Conservation (phyloP, 2,113 vertebrate species). For the Zapornia atra region DNA sequence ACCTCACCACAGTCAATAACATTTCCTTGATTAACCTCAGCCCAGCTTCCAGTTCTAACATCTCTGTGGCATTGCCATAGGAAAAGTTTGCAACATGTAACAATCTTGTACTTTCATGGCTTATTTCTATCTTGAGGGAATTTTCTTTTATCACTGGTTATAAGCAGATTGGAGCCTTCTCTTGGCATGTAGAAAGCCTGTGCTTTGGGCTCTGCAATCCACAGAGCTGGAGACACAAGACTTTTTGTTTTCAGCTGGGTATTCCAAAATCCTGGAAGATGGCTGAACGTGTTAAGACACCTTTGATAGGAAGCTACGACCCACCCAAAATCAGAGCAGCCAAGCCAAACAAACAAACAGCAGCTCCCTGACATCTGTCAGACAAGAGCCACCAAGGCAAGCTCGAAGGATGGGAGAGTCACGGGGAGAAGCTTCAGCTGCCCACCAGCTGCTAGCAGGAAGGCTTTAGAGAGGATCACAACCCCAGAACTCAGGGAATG, state of each 20-base stretch:
- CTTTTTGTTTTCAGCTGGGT: conserved; percentile 52
- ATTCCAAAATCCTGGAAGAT: conserved; percentile 63
- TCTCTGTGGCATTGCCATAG: background rate
- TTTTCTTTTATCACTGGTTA: conserved; percentile 6
- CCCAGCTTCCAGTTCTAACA: background rate
- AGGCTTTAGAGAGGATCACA: background rate
- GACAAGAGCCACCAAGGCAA: background rate
- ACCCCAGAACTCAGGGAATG: background rate
- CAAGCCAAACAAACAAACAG: conserved; percentile 48
- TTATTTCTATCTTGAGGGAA: background rate
- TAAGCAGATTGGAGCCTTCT: background rate
- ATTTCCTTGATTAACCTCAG: background rate
- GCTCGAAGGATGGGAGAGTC: background rate
- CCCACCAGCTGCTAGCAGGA: background rate
- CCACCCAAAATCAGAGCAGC: conserved; percentile 31
- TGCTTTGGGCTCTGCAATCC: conserved; percentile 33
- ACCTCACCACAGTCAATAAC: background rate
- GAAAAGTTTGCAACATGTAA: background rate
- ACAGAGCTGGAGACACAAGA: conserved; percentile 37
- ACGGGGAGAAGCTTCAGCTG: background rate
- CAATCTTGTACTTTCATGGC: background rate
- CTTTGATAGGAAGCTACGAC: conserved; percentile 29
- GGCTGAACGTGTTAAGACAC: conserved; percentile 56
- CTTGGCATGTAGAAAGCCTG: background rate
- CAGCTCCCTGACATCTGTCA: conserved; percentile 15